These are phyloP conservation scores for Rhabdornis inornatus DNA, from an alignment of 2,113 vertebrate genomes.

Conservation along the genomic window DNA sequence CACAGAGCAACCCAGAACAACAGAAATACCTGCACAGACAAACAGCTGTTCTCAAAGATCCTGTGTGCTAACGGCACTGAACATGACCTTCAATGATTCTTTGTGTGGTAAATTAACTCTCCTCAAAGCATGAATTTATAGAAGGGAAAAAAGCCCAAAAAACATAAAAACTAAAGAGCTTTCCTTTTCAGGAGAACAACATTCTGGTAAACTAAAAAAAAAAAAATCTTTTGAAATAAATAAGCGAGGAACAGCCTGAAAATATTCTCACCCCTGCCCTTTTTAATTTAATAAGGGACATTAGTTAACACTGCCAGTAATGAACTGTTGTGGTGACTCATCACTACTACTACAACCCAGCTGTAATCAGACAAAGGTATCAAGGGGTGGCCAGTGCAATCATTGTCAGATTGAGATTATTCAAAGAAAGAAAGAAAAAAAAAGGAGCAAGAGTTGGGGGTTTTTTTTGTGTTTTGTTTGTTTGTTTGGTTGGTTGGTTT, in stretches of 20 bases:
- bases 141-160: rapidly evolving
- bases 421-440: neutral
- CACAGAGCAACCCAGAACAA: neutral
- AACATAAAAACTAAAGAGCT: neutral
- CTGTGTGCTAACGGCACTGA: neutral
- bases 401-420: neutral
- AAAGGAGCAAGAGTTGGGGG: neutral
- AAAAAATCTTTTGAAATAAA: neutral
- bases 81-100: neutral
- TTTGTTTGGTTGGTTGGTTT: no score
- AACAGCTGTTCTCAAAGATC: neutral
- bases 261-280: neutral
- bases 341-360: neutral
- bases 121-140: neutral
- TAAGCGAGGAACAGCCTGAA: neutral
- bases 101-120: slow-evolving; percentile 4
- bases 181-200: neutral
- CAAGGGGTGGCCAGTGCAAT: neutral
- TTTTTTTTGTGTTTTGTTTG: no score
- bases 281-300: slow-evolving; percentile 19
- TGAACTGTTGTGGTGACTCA: neutral
- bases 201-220: neutral
- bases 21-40: neutral
- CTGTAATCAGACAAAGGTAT: neutral
- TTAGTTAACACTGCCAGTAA: neutral